A percentile compares a stretch with the other conserved stretches of the same genome.
These are phyloP conservation scores for Bombylius discolor DNA, from an alignment of 2,888 invertebrate genomes.

Conservation along the genomic window DNA sequence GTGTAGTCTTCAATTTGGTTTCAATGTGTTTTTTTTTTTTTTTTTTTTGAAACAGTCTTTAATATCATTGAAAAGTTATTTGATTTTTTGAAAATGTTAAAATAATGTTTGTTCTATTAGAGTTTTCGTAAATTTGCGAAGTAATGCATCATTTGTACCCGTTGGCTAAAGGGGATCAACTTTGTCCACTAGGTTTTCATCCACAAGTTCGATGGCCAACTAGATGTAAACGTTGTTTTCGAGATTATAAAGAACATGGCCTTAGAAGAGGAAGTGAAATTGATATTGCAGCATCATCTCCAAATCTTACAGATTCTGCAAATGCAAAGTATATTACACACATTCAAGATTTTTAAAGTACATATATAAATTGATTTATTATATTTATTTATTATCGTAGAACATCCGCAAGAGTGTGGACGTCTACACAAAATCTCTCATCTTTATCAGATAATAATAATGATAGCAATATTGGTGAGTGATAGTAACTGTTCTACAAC, in stretches of 20 bases:
- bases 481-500: background rate
- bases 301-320: slow-evolving; percentile 56
- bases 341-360: background rate
- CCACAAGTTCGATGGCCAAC: slow-evolving; percentile 91
- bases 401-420: slow-evolving; percentile 49
- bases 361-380: background rate
- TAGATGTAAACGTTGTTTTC: slow-evolving; percentile 83
- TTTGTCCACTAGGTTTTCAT: slow-evolving; percentile 86
- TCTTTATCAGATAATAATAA: slow-evolving; percentile 18
- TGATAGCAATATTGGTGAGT: slow-evolving; percentile 32
- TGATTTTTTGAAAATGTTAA: too few relatives aligned
- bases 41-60: too few relatives aligned
- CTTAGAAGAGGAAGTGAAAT: slow-evolving; percentile 57
- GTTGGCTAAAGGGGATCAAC: slow-evolving; percentile 63
- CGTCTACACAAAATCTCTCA: slow-evolving; percentile 59
- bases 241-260: slow-evolving; percentile 83
- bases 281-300: slow-evolving; percentile 61
- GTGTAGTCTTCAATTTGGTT: too few relatives aligned
- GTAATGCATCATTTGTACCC: slow-evolving; percentile 38
- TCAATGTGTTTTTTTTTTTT: too few relatives aligned
- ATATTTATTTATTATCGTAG: background rate
- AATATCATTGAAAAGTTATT: too few relatives aligned
- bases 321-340: slow-evolving; percentile 39
- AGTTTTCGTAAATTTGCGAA: background rate
- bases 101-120: too few relatives aligned